Base-by-base conservation (phyloP, 2,113 vertebrate genomes). In the Cochlearius cochlearius region DNA sequence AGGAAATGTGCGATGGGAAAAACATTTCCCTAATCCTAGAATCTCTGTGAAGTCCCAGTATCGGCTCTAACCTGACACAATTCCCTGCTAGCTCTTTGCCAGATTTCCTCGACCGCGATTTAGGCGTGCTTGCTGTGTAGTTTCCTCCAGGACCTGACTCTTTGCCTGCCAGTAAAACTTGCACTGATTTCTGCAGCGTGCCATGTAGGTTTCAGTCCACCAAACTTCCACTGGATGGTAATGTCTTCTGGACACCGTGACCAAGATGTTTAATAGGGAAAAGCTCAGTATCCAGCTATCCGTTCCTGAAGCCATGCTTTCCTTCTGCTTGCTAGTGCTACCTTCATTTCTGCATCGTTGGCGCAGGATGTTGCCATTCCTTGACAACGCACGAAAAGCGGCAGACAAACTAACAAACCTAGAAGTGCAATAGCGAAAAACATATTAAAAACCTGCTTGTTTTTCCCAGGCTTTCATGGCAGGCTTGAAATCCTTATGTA, bases 351-450 rank as follows among this genome's bases (percentile, higher is more conserved):
- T 66, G 30, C n/a, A 12, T 18, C 12, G 1, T 23, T 76, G 58
- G 56, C 56, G 13, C 8, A 55, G 23, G 17, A 45, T 39, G 5
- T 39, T 73, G 52, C 20, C 0, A 0, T 59, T 77, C 47, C 50
- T 73, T 32, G 19, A 39, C 9, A 45, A 59, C 6, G n/a, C 50
- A 50, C 3, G 2, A 59, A 82, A 76, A 86, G 36, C 6, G 4
- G 21, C 45, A 83, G 47, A 15, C 30, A 78, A 63, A 59, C 38
- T 25, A 63, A 78, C 21, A 72, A 38, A 88, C 9, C 53, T 60
- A 36, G 4, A 75, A 84, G 16, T 23, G 30, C n/a, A 74, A 22
- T 3, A 79, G 39, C 27, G 58, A 55, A 74, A 83, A 30, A 62
- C 2, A 0, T 58, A 53, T n/a, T 63, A 0, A 36, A 78, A 87